Evolutionary conservation across 2,797 vertebrate species (phyloP), one percentile per base, ranked within the genome.

Genomic region (Mormyrus proboscirostris): DNA sequence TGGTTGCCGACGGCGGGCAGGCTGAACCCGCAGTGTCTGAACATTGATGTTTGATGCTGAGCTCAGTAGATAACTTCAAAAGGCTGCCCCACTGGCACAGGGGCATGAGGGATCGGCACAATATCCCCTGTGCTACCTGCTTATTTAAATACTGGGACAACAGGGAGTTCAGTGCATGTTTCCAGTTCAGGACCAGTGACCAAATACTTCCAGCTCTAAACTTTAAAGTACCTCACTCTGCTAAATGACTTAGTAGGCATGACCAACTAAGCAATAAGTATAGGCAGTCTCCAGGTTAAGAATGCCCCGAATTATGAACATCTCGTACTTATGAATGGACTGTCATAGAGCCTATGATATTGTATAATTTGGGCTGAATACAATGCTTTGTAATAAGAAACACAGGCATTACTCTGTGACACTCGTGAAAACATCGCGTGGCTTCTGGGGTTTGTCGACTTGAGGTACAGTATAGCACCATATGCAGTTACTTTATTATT

Each of bases 41-140:
- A 14, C 55, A 44, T 16, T 88, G 65, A 69, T 90, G 90, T 92
- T 92, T 94, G 91, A 94, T 93, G 92, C 91, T 84, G 53, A 90
- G 93, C 90, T 93, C 92, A 85, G 91, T 89, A 88, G 90, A 79
- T 90, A 88, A 85, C 91, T 93, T 93, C 90, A 93, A 94, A 93
- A 91, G 90, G 89, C 91, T 91, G 91, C 90, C 91, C 57, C 89
- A 90, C 90, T 90, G 82, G 82, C 73, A 55, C 88, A 87, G 90
- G 89, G 57, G 84, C 91, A 83, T n/a, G 6, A 47, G 73, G 41
- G 41, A 19, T n/a, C 33, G 1, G 16, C 25, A 41, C 33, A 76
- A 41, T 29, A 76, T 44, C 14, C 73, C 38, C 16, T 79, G 33
- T 79, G 33, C 73, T n/a, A 47, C 38, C 73, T 79, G 73, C 73